Percentiles rank a stretch among this genome's conserved stretches.
These are phyloP conservation scores for Aromia moschata DNA, from an alignment of 2,888 invertebrate genomes.

Conservation along the genomic window DNA sequence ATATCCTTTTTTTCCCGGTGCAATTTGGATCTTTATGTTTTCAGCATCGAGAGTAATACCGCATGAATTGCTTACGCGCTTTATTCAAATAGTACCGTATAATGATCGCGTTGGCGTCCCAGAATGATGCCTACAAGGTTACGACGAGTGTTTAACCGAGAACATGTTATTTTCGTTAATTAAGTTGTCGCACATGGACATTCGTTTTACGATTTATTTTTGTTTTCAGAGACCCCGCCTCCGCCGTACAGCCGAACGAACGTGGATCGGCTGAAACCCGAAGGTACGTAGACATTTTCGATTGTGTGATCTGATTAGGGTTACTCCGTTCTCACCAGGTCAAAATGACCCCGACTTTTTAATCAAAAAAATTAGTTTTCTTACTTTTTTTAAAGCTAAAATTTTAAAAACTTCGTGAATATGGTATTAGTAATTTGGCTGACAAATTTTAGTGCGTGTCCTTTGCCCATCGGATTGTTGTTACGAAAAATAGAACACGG, in stretches of 20 bases:
- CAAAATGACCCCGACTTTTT: too few relatives aligned
- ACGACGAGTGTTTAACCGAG: conserved; percentile 12
- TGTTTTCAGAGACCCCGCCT: conserved; percentile 79
- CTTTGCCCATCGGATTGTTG: too few relatives aligned
- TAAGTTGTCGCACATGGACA: conserved; percentile 22
- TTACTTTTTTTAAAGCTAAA: too few relatives aligned
- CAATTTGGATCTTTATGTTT: too few relatives aligned
- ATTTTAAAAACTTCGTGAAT: too few relatives aligned
- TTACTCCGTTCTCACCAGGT: too few relatives aligned
- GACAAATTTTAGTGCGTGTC: too few relatives aligned
- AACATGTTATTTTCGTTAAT: conserved; percentile 24
- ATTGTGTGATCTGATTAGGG: too few relatives aligned
- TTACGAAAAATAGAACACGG: background rate
- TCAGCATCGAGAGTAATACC: conserved; percentile 3
- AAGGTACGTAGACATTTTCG: conserved; percentile 70
- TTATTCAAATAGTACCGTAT: conserved; percentile 22
- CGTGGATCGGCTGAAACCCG: conserved; percentile 77
- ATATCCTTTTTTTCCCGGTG: too few relatives aligned
- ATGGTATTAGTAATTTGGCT: background rate
- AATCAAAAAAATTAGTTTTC: too few relatives aligned
- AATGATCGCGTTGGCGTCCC: conserved; percentile 1
- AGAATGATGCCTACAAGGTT: conserved; percentile 13
- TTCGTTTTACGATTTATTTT: conserved; percentile 28
- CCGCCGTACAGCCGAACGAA: conserved; percentile 84
- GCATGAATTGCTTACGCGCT: conserved; percentile 9